Evolutionary conservation across 2,888 invertebrate genomes (phyloP).

Genomic region (Nephrotoma guestfalica): DNA sequence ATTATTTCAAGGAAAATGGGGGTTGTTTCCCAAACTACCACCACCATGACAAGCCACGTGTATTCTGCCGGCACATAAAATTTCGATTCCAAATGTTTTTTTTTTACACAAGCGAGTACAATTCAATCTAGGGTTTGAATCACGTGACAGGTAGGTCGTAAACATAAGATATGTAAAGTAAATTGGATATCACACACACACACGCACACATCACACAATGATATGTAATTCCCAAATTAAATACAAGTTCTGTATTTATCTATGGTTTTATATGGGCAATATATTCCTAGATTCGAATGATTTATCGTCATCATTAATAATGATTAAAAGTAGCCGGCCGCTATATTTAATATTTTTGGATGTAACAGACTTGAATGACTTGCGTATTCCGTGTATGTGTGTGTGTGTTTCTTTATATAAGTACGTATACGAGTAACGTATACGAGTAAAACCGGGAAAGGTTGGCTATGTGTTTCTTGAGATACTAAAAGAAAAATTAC

Average conservation of each 20-base stretch:
- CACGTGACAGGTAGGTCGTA: background rate
- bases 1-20: background rate
- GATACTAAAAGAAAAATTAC: background rate
- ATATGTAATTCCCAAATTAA: background rate
- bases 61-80: background rate
- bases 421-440: background rate
- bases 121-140: background rate
- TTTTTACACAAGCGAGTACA: background rate
- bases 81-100: background rate
- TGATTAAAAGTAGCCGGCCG: background rate
- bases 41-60: background rate
- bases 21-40: background rate
- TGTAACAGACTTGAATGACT: background rate
- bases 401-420: background rate
- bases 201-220: background rate
- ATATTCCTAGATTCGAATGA: background rate
- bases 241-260: background rate
- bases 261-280: background rate
- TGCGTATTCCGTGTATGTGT: background rate
- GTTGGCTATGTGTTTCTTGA: background rate
- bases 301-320: background rate
- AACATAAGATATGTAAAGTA: background rate
- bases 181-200: background rate
- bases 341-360: background rate
- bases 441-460: background rate